Conservation (phyloP, 2,113 vertebrate genomes). For the Atrichornis clamosus region DNA sequence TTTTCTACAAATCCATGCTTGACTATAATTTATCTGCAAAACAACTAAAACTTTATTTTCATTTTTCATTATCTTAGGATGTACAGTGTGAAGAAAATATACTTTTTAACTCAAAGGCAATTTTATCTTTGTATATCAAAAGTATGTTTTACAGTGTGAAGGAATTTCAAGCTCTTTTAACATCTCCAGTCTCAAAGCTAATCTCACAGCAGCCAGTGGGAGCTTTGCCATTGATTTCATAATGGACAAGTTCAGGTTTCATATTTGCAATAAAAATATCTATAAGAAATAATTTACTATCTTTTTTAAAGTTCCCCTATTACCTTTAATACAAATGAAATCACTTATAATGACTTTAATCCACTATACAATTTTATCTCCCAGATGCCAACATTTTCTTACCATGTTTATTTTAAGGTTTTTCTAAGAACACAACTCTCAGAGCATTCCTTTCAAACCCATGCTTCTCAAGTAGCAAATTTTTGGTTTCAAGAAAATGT, state of each 20-base stretch:
- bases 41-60: neutral
- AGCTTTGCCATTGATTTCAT: neutral
- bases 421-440: neutral
- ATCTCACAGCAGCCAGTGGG: neutral
- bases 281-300: neutral
- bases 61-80: neutral
- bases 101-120: neutral
- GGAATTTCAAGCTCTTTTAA: neutral
- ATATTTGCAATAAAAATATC: neutral
- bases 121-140: neutral
- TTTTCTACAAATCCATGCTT: neutral
- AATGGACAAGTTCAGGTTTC: neutral
- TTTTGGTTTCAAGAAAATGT: neutral
- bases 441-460: neutral
- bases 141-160: neutral
- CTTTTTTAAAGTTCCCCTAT: neutral
- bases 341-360: neutral
- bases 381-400: neutral
- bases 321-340: neutral
- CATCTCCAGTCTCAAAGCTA: neutral
- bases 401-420: neutral
- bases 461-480: neutral
- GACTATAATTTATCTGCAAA: neutral
- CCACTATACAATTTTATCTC: neutral
- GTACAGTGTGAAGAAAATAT: neutral